Conservation (phyloP, 2,888 invertebrate genomes). For the Peribatodes rhomboidaria region DNA sequence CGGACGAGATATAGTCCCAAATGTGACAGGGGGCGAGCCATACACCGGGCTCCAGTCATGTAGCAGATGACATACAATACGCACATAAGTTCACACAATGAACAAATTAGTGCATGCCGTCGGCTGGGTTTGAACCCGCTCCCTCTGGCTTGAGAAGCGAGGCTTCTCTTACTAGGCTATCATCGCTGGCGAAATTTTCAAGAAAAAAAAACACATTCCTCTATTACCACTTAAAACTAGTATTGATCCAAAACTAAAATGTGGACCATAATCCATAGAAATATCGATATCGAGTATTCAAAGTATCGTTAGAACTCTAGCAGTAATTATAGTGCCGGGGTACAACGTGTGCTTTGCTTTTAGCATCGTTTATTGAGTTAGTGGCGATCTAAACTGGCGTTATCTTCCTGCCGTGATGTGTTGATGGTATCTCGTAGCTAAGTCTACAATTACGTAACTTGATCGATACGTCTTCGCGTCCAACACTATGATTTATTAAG, state of each 20-base stretch:
- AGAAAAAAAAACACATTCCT: too few relatives aligned
- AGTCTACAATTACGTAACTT: constrained; percentile 12
- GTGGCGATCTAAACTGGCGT: constrained; percentile 27
- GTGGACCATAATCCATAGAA: neutral
- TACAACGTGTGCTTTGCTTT: constrained; percentile 32
- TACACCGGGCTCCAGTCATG: too few relatives aligned
- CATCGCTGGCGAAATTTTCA: too few relatives aligned
- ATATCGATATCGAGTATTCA: constrained; percentile 1
- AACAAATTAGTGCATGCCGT: too few relatives aligned
- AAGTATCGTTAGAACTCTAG: constrained; percentile 14
- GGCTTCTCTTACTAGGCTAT: too few relatives aligned
- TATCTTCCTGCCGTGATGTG: constrained; percentile 29
- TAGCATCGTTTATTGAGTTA: constrained; percentile 35
- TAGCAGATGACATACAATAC: too few relatives aligned
- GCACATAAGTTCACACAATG: too few relatives aligned
- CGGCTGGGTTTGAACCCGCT: too few relatives aligned
- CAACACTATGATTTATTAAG: neutral
- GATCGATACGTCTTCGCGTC: constrained; percentile 4
- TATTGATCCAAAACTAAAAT: neutral
- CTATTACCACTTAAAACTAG: too few relatives aligned
- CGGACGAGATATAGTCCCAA: too few relatives aligned
- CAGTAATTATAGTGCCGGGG: constrained; percentile 20
- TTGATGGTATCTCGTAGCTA: constrained; percentile 12
- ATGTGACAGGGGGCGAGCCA: too few relatives aligned
- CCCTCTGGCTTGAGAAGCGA: too few relatives aligned